Conservation (phyloP, 2,113 vertebrate genomes). For the Nyctereutes procyonoides region DNA sequence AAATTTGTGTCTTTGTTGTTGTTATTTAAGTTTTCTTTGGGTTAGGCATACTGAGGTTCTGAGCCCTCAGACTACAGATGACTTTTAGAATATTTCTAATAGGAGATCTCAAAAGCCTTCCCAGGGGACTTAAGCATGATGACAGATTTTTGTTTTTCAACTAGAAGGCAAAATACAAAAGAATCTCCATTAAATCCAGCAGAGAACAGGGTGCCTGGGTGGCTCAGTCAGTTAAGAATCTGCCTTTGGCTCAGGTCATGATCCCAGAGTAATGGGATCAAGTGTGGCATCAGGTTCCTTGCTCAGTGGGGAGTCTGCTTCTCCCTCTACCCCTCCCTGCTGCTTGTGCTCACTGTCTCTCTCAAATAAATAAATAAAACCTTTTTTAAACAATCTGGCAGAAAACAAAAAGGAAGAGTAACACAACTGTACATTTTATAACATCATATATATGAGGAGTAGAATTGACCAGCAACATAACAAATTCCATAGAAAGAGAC, state of each 20-base stretch:
- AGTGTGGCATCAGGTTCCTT: neutral
- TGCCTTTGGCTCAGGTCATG: neutral
- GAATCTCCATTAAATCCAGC: neutral
- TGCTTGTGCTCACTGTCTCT: neutral
- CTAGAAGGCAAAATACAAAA: neutral
- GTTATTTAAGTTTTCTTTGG: neutral
- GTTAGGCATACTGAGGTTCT: neutral
- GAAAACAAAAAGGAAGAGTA: neutral
- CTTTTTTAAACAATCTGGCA: neutral
- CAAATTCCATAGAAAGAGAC: neutral
- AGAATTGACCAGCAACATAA: neutral
- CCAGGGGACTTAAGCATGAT: neutral
- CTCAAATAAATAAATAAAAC: neutral
- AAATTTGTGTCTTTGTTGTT: neutral
- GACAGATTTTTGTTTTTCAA: neutral
- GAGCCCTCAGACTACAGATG: constrained; percentile 15
- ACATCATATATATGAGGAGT: neutral
- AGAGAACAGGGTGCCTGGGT: neutral
- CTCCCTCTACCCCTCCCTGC: neutral
- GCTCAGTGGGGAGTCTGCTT: neutral
- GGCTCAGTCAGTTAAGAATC: neutral
- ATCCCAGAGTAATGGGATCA: neutral
- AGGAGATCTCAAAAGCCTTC: neutral
- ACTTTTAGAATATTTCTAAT: neutral
- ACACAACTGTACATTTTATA: neutral